Evolutionary conservation across 2,888 invertebrate species (phyloP).

Genomic region (Drosophila histrio): DNA sequence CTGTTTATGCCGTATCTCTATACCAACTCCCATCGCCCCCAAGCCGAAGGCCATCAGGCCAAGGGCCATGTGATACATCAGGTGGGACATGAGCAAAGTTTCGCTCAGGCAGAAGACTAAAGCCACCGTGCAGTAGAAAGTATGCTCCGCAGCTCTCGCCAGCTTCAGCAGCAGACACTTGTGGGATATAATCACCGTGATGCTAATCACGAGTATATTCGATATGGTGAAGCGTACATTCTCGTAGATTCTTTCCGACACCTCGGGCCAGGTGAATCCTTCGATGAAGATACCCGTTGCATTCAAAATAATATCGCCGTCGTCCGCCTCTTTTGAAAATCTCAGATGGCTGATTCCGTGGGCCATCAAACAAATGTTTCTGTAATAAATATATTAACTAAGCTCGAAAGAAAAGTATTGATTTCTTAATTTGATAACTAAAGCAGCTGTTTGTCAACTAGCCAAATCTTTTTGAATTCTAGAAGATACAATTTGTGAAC

Average conservation of each 20-base stretch:
- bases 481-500: neutral
- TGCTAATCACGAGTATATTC: neutral
- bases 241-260: neutral
- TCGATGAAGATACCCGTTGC: neutral
- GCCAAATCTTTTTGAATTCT: neutral
- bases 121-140: constrained; percentile 23
- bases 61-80: constrained; percentile 11
- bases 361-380: neutral
- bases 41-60: constrained; percentile 22
- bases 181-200: constrained; percentile 9
- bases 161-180: constrained; percentile 22
- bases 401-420: neutral
- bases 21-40: constrained; percentile 25
- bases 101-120: constrained; percentile 27
- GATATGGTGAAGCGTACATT: neutral
- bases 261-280: neutral
- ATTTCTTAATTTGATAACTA: neutral
- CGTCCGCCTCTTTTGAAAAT: neutral
- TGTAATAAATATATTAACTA: neutral
- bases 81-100: neutral
- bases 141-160: constrained; percentile 26
- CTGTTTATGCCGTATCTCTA: neutral
- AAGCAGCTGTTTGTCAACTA: neutral
- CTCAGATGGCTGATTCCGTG: neutral
- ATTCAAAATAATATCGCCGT: neutral